Evolutionary conservation across 2,113 vertebrate genomes (phyloP), one percentile per base, ranked within the genome.

Genomic region (Corythoichthys intestinalis): DNA sequence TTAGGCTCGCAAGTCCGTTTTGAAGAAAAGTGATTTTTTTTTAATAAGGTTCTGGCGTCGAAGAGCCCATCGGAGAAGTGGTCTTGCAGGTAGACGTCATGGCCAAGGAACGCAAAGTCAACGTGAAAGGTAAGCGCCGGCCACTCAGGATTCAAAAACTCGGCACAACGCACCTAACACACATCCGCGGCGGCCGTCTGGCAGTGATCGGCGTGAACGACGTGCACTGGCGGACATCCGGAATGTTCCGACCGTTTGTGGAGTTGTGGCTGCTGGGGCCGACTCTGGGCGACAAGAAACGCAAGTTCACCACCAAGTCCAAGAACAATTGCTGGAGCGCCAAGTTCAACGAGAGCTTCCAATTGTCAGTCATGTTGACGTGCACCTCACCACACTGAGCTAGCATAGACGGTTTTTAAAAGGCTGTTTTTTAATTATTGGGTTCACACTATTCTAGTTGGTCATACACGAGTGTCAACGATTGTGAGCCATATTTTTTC

Each of bases 261-360:
- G 97, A 99, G 72, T 91, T 98, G 67, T 96, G 92, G 67, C 92
- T 99, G 92, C 91, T 96, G 28, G 97, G 97, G 4, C 97, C 97
- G 0, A 93, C 94, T 69, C 93, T 97, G 46, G 90, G 92, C 15
- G 97, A 98, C 84, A 98, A 96, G 91, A 99, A 98, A 85, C 93
- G 96, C 73, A 97, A 95, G 78, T 98, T 98, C 81, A 94, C 95
- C 72, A 99, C 97, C 20, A 99, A 99, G 72, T 99, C 97, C 15
- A 98, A 98, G 88, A 99, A 96, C 92, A 98, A 98, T 93, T 94
- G 94, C 91, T 98, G 96, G 96, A 91, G 94, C 2, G 94, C 96
- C 0, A 98, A 97, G 71, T 99, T 97, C 93, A 98, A 96, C 39
- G 97, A 99, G 89, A 91, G 95, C 0, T 99, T 99, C 86, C 94